These are phyloP conservation scores for Rallus crepitans DNA, from an alignment of 2,797 vertebrate species.

Conservation along the genomic window DNA sequence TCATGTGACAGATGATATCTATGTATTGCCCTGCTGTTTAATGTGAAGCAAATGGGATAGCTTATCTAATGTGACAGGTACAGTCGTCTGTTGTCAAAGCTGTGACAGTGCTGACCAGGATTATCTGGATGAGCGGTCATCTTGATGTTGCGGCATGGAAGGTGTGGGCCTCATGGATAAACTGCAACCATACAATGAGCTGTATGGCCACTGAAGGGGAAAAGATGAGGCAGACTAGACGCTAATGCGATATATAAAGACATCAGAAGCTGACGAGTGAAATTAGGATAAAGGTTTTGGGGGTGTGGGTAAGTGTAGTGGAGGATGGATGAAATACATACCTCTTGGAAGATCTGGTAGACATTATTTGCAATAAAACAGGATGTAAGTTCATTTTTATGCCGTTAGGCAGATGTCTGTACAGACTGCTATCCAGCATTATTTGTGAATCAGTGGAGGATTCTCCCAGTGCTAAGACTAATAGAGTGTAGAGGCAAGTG, in stretches of 20 bases:
- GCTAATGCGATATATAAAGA: conserved; percentile 21
- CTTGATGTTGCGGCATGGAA: neutral
- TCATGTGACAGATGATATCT: conserved; percentile 49
- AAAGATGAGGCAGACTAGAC: neutral
- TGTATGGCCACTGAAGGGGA: neutral
- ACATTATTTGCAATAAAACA: neutral
- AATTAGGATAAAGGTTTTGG: neutral
- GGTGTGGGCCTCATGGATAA: conserved; percentile 7
- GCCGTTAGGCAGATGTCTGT: neutral
- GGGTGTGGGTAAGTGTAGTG: neutral
- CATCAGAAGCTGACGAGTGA: neutral
- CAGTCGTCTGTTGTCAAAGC: conserved; percentile 54
- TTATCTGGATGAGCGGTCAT: conserved; percentile 40
- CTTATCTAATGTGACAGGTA: conserved; percentile 68
- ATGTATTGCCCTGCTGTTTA: conserved; percentile 38
- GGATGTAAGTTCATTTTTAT: neutral
- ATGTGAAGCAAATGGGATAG: conserved; percentile 45
- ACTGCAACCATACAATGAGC: neutral
- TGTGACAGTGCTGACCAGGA: conserved; percentile 54
- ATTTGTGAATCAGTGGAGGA: neutral
- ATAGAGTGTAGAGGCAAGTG: neutral
- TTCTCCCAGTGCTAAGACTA: neutral
- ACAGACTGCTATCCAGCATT: neutral
- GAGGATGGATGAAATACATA: neutral
- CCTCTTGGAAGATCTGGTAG: neutral